These are phyloP conservation scores for Sarcophaga rosellei DNA, from an alignment of 2,888 invertebrate genomes.

Conservation along the genomic window DNA sequence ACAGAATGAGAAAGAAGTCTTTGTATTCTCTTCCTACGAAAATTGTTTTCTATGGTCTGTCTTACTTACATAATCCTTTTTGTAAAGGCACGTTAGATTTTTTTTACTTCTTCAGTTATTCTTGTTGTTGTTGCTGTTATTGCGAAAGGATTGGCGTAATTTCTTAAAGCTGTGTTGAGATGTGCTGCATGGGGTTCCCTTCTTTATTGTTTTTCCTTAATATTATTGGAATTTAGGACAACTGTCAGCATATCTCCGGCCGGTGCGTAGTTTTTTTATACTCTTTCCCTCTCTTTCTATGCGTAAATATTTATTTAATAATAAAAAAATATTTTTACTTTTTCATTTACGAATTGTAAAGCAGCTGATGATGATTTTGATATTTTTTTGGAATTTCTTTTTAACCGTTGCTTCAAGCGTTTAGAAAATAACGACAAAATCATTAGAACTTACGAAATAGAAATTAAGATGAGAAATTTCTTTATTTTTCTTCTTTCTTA, in stretches of 20 bases:
- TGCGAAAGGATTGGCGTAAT: constrained; percentile 63
- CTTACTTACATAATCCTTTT: constrained; percentile 77
- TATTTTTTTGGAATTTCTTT: background rate
- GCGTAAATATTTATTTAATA: constrained; percentile 11
- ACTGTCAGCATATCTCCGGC: constrained; percentile 77
- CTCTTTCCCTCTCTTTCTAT: background rate
- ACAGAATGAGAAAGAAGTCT: background rate
- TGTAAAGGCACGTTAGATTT: constrained; percentile 76
- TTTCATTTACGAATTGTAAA: constrained; percentile 56
- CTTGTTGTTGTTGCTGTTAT: constrained; percentile 9
- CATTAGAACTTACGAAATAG: too few relatives aligned
- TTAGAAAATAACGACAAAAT: background rate
- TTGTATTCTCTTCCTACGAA: constrained; percentile 62
- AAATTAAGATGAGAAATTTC: too few relatives aligned
- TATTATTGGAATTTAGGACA: constrained; percentile 73
- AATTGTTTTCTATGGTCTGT: constrained; percentile 52
- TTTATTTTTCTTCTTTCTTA: too few relatives aligned
- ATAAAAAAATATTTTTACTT: constrained; percentile 32
- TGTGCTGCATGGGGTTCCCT: constrained; percentile 48
- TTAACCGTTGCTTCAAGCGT: background rate
- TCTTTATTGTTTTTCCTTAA: constrained; percentile 37
- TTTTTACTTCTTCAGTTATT: constrained; percentile 11
- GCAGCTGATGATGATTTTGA: constrained; percentile 75
- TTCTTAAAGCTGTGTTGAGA: constrained; percentile 37
- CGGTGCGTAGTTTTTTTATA: constrained; percentile 69